These are phyloP conservation scores for Gandaritis pyraliata DNA, from an alignment of 2,888 invertebrate genomes.

Conservation along the genomic window DNA sequence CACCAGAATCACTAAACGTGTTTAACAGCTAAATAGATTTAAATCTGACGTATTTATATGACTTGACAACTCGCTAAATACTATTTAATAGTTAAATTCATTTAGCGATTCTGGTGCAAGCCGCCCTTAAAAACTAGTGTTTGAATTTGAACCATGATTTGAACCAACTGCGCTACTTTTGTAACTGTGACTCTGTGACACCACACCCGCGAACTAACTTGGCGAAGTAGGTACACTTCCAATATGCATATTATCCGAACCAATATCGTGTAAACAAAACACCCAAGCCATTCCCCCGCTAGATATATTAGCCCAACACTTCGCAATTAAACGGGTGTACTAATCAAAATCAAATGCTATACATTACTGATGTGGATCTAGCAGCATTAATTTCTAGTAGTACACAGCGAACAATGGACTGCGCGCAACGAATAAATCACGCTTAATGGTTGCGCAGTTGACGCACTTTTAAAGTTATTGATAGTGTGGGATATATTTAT, in stretches of 20 bases:
- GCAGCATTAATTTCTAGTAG: conserved; percentile 51
- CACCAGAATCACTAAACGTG: too few species aligned
- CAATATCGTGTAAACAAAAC: conserved; percentile 45
- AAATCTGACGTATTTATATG: too few species aligned
- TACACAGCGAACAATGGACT: conserved; percentile 66
- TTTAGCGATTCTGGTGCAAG: too few species aligned
- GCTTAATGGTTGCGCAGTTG: conserved; percentile 61
- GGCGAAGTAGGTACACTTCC: conserved; percentile 16
- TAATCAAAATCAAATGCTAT: conserved; percentile 59
- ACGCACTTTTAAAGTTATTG: conserved; percentile 67
- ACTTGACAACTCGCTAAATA: too few species aligned
- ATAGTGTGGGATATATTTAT: conserved; percentile 56
- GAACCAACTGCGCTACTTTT: neutral
- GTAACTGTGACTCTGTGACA: too few species aligned
- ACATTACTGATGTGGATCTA: conserved; percentile 56
- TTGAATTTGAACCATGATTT: too few species aligned
- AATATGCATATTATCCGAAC: conserved; percentile 39
- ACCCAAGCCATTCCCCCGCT: conserved; percentile 40
- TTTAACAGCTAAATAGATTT: too few species aligned
- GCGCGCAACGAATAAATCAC: conserved; percentile 64
- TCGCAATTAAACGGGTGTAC: conserved; percentile 52
- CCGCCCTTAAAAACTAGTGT: too few species aligned
- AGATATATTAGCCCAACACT: conserved; percentile 56
- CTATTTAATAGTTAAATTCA: too few species aligned
- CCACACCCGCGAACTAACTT: too few species aligned